A percentile compares a stretch with the other conserved stretches of the same genome.
Evolutionary conservation across 2,797 vertebrate species (phyloP).

Genomic region (Chloroceryle inda): DNA sequence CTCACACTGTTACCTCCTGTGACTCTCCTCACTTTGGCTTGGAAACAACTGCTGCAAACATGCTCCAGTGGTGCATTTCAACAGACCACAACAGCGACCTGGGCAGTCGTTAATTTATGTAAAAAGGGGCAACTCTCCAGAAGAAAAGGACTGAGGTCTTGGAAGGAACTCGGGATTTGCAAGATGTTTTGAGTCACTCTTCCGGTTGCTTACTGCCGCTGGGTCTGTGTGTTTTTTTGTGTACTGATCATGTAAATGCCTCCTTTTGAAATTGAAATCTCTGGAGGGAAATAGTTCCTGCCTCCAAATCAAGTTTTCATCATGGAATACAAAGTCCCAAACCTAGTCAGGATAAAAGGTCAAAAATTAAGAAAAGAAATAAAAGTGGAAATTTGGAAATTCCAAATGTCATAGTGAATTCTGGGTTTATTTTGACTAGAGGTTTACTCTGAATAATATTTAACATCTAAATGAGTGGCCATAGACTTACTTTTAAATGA

Average conservation of each 20-base stretch:
- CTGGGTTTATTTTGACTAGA: background rate
- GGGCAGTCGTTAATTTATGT: background rate
- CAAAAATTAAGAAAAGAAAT: background rate
- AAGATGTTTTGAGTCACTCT: background rate
- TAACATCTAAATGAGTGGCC: background rate
- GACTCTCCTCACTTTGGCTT: background rate
- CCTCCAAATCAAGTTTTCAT: background rate
- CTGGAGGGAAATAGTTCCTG: background rate
- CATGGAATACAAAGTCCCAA: background rate
- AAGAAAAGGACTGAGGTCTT: background rate
- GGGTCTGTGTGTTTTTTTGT: background rate
- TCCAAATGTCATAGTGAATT: background rate
- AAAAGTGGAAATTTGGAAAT: background rate
- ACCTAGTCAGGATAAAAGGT: background rate
- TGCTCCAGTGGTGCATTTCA: accelerated
- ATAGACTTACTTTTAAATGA: background rate
- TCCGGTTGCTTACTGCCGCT: background rate
- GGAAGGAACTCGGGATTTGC: background rate
- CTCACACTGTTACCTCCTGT: background rate
- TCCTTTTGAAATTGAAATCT: background rate
- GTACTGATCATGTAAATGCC: background rate
- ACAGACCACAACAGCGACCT: background rate
- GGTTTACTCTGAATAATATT: background rate
- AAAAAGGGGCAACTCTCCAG: background rate
- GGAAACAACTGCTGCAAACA: background rate